phyloP scores from a whole-genome alignment of 2,888 invertebrate genomes.

The Acronicta aceris region DNA sequence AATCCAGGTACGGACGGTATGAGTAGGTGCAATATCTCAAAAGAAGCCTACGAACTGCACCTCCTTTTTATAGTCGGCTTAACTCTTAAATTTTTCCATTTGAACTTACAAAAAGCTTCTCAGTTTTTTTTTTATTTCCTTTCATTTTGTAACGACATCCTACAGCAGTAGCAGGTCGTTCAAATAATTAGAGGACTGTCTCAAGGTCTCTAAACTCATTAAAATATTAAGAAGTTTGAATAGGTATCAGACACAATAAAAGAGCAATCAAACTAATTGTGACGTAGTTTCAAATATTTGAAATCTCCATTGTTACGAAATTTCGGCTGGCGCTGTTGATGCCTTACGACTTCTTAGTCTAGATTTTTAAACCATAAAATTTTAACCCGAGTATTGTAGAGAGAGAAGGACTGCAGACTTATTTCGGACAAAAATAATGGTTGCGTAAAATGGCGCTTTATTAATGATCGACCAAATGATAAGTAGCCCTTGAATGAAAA shows the following conservation, averaged over 20 bases:
- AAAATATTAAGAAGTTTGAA: constrained; percentile 40
- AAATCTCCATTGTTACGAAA: neutral
- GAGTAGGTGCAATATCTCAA: too few species aligned
- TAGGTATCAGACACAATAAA: constrained; percentile 27
- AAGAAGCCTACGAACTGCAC: too few species aligned
- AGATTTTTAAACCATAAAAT: neutral
- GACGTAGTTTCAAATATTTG: constrained; percentile 18
- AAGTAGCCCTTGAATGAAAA: too few species aligned
- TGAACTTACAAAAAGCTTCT: neutral
- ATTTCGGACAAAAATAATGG: too few species aligned
- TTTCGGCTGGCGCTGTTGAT: neutral
- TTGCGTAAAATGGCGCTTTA: too few species aligned
- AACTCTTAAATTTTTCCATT: too few species aligned
- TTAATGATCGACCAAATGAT: too few species aligned
- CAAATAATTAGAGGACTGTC: constrained; percentile 8
- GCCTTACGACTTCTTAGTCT: neutral
- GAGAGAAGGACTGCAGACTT: too few species aligned
- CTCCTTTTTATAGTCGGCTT: too few species aligned
- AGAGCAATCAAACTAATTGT: constrained; percentile 27
- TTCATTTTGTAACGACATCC: neutral
- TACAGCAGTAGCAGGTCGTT: neutral
- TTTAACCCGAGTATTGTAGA: too few species aligned
- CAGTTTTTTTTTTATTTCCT: neutral
- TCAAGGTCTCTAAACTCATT: constrained; percentile 37
- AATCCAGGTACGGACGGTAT: too few species aligned